Conservation (phyloP, 2,888 invertebrate genomes). For the Agonopterix heracliana region DNA sequence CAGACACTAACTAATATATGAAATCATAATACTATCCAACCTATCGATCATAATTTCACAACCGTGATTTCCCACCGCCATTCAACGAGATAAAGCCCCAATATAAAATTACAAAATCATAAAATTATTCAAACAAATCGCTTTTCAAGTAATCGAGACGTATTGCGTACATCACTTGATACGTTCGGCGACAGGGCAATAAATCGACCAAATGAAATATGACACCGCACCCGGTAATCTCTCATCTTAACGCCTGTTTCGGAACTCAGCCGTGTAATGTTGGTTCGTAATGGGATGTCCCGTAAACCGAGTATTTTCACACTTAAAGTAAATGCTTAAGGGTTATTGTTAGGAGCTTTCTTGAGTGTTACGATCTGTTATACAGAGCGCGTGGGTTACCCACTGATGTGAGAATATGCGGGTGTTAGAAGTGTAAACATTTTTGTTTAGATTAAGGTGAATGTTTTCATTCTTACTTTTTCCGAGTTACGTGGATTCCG, state of each 20-base stretch:
- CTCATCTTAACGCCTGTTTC: conserved; percentile 51
- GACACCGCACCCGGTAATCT: conserved; percentile 40
- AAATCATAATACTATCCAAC: neutral
- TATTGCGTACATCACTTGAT: conserved; percentile 17
- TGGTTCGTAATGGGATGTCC: conserved; percentile 6
- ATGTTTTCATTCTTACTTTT: too few relatives aligned
- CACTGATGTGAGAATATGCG: neutral
- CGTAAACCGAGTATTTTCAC: neutral
- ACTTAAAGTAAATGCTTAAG: too few relatives aligned
- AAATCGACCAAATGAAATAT: conserved; percentile 45
- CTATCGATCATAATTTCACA: neutral
- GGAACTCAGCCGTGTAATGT: conserved; percentile 33
- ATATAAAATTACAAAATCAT: conserved; percentile 7
- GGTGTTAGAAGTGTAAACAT: neutral
- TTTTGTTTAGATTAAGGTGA: too few relatives aligned
- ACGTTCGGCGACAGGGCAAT: conserved; percentile 23
- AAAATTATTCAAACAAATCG: conserved; percentile 5
- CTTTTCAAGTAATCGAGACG: neutral
- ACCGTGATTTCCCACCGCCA: neutral
- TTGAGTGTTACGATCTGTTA: neutral
- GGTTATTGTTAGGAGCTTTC: too few relatives aligned
- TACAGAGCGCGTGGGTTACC: neutral
- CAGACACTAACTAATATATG: neutral
- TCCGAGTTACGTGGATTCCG: too few relatives aligned
- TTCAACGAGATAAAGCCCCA: neutral